Base-by-base conservation (phyloP, 2,113 vertebrate species). In the Trogon surrucura region DNA sequence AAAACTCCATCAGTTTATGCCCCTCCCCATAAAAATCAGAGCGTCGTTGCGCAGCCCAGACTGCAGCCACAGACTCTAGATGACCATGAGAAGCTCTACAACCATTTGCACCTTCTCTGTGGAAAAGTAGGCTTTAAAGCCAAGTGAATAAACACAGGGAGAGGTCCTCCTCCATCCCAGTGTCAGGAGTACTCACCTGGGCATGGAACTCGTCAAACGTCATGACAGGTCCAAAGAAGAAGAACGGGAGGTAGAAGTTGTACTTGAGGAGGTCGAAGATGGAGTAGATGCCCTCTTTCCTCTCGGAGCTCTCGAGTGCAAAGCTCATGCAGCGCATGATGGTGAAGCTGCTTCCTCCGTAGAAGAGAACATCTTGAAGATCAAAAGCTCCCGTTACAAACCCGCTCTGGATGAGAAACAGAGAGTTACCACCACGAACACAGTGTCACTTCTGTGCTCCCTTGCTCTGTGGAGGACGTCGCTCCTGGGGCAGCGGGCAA, bases 231-330 rank as follows among this genome's bases (percentile, higher is more conserved):
- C 99, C 99, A 0, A 99, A 99, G 97, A 99, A 99, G 98, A 99
- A 99, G 98, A 99, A 99, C 0, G 99, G 99, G 95, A 99, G 98
- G 98, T 99, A 99, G 98, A 99, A 99, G 97, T 99, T 99, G 98
- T 99, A 99, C 92, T 99, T 99, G 97, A 99, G 98, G 92, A 99
- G 98, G 90, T 99, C 99, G 0, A 99, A 96, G 79, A 99, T 98
- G 92, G 98, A 99, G 96, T 98, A 99, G 96, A 98, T 98, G 64
- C 98, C 99, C 4, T 98, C 98, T 5, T 98, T 98, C 95, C 41
- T 98, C 62, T 99, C 97, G 5, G 97, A 98, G 96, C 98, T 99
- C 97, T 99, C 99, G 25, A 99, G 98, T 0, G 99, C 99, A 5
- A 99, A 99, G 96, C 99, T 99, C 98, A 99, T 98, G 88, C 99